These are phyloP conservation scores for Neuroterus valhalla DNA, from an alignment of 1,140 invertebrate species.

Conservation along the genomic window DNA sequence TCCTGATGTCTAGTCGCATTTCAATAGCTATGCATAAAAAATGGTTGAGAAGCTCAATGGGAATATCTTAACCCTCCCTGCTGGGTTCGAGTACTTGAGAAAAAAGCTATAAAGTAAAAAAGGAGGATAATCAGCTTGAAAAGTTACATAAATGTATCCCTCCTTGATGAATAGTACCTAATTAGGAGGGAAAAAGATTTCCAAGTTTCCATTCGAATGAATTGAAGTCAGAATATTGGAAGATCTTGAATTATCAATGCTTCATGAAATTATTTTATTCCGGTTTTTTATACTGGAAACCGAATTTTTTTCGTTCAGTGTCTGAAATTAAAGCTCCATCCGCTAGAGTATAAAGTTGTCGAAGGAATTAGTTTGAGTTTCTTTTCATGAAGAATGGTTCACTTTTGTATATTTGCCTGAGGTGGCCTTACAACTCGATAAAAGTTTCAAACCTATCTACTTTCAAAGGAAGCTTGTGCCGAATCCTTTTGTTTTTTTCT, in stretches of 20 bases:
- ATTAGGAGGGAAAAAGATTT: background rate
- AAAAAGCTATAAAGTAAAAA: background rate
- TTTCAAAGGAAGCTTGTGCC: constrained; percentile 31
- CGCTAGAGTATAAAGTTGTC: constrained; percentile 1
- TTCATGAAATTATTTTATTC: no score
- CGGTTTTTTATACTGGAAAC: background rate
- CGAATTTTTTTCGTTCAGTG: background rate
- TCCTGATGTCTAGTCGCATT: background rate
- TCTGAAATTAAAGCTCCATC: background rate
- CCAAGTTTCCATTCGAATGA: no score
- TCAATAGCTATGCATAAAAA: background rate
- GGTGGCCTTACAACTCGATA: constrained; percentile 18
- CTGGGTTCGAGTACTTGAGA: background rate
- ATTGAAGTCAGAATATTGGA: no score
- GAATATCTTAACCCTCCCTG: background rate
- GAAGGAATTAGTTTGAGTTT: background rate
- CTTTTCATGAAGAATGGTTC: constrained; percentile 20
- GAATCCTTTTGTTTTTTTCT: constrained; percentile 38
- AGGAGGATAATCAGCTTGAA: no score
- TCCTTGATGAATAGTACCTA: background rate
- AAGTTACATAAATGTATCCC: background rate
- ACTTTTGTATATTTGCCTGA: background rate
- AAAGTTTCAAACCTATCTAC: constrained; percentile 35
- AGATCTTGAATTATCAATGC: no score
- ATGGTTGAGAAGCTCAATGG: background rate